Base-by-base conservation (phyloP, 2,797 vertebrate species). In the Malacoraja senta region DNA sequence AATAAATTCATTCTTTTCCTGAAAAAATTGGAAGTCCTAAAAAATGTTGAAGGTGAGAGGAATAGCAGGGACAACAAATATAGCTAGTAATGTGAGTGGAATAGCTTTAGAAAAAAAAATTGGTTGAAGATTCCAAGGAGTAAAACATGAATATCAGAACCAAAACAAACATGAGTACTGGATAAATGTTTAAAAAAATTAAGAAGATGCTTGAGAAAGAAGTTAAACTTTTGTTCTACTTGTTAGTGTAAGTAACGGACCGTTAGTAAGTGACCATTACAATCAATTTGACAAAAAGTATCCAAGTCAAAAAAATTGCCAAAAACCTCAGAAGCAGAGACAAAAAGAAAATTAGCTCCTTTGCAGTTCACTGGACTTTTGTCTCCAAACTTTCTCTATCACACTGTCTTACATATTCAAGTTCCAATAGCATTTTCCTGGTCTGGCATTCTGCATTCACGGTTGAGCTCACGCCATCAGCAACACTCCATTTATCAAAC, bases 401-500 rank as follows among this genome's bases (percentile, higher is more conserved):
- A 17, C 32, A 63, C 21, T 88, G n/a, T 10, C 21, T 68, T 63
- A 53, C 71, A 76, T 53, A 76, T 72, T 92, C 65, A 7, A 76
- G 71, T 9, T 76, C 84, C 26, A 21, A 10, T 74, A 38, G 21
- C 29, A 17, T 76, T n/a, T 12, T 32, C 19, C 90, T 92, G 38
- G 35, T 17, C 65, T 53, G 68, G 68, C 38, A 44, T 91, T 74
- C 44, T 76, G 4, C 71, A 76, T 92, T 76, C 68, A 74, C 53
- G 68, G 68, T 53, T 92, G 38, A 92, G 58, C 71, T n/a, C 71
- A 92, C 35, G 3, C 24, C 26, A n/a, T 76, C 90, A 92, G 26
- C 90, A 26, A 53, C 65, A 71, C 35, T 74, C 68, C 26, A 74
- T 91, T 74, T 74, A 92, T 92, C 90, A 92, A 92, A 92, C 21